phyloP scores from a whole-genome alignment of 2,888 invertebrate species.

The Blera fallax region DNA sequence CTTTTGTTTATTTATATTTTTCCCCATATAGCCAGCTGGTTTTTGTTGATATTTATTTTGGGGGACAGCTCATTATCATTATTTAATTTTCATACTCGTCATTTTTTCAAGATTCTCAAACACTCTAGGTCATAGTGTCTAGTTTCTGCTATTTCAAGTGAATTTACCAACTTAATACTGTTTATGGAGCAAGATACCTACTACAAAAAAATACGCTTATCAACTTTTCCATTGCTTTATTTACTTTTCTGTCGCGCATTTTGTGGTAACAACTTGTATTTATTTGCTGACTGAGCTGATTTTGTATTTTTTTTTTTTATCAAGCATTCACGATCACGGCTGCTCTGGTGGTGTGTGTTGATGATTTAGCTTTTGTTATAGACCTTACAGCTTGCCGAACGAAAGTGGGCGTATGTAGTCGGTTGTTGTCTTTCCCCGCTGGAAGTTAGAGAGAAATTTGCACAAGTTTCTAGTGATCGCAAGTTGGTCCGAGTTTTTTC shows the following conservation, averaged over 20 bases:
- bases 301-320: neutral
- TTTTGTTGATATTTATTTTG: constrained; percentile 45
- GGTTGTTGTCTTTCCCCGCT: constrained; percentile 21
- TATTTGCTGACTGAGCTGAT: neutral
- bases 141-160: neutral
- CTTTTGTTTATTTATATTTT: constrained; percentile 50
- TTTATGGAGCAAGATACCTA: constrained; percentile 1
- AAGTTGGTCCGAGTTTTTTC: neutral
- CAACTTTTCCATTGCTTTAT: constrained; percentile 14
- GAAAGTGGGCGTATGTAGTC: constrained; percentile 48
- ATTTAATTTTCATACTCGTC: neutral
- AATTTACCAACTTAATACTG: neutral
- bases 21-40: constrained; percentile 25
- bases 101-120: neutral
- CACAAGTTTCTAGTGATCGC: neutral
- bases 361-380: constrained; percentile 13
- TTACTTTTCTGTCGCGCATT: neutral
- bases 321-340: constrained; percentile 29
- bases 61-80: neutral
- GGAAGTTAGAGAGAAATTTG: constrained; percentile 1
- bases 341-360: constrained; percentile 1
- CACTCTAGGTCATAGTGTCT: neutral
- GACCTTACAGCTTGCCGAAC: constrained; percentile 13
- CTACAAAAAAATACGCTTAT: constrained; percentile 27
- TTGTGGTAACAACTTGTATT: constrained; percentile 1